Percentiles rank a stretch among this genome's conserved stretches.
phyloP scores from a whole-genome alignment of 2,113 vertebrate species.

The Menura novaehollandiae region DNA sequence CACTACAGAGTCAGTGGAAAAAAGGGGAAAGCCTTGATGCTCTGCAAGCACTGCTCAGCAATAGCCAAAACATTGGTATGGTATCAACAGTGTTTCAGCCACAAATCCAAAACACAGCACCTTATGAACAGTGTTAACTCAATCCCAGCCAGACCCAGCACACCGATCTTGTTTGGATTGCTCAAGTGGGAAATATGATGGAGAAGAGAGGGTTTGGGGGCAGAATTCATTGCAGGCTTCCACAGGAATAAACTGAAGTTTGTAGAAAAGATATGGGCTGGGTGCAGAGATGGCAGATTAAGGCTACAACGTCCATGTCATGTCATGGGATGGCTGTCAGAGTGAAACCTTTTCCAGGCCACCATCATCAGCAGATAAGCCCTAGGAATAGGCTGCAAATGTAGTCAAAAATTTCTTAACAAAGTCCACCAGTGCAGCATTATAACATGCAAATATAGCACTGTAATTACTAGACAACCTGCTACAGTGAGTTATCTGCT shows the following conservation, averaged over 20 bases:
- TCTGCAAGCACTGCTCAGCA: neutral
- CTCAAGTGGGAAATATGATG: neutral
- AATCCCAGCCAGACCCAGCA: neutral
- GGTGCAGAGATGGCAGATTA: neutral
- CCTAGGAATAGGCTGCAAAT: neutral
- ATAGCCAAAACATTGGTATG: neutral
- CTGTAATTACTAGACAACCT: neutral
- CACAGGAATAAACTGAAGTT: neutral
- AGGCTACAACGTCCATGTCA: neutral
- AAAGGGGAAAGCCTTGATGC: neutral
- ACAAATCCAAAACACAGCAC: neutral
- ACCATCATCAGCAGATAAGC: neutral
- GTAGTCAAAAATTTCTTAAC: neutral
- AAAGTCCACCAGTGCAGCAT: neutral
- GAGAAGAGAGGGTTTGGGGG: neutral
- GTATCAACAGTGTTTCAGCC: neutral
- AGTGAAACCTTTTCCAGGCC: neutral
- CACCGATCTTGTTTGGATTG: neutral
- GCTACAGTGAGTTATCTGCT: neutral
- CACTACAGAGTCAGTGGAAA: neutral
- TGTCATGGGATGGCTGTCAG: neutral
- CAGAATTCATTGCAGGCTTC: neutral
- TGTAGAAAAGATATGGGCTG: neutral
- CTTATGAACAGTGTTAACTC: neutral
- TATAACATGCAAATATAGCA: neutral